A percentile compares a stretch with the other conserved stretches of the same genome.
These are phyloP conservation scores for Noctuana brunneofusca DNA, from an alignment of 2,888 invertebrate genomes.

Conservation along the genomic window DNA sequence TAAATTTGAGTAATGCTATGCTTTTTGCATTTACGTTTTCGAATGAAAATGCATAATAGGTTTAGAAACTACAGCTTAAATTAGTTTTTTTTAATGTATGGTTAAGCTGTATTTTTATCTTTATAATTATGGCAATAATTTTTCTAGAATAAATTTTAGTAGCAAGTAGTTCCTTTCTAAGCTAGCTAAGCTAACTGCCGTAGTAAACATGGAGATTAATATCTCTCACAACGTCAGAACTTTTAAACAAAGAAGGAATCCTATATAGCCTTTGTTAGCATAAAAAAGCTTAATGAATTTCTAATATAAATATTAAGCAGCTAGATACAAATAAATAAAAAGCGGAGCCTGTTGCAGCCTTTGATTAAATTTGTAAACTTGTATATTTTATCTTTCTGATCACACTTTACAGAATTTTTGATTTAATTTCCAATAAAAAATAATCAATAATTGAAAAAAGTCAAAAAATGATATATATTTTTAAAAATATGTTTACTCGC, in stretches of 20 bases:
- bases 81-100: background rate
- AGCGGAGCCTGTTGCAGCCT: background rate
- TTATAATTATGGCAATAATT: background rate
- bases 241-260: slow-evolving; percentile 19
- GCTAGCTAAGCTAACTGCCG: slow-evolving; percentile 14
- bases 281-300: slow-evolving; percentile 27
- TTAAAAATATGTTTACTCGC: too few species aligned
- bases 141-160: slow-evolving; percentile 11
- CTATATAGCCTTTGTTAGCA: slow-evolving; percentile 11
- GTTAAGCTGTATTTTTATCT: background rate
- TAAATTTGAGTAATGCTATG: background rate
- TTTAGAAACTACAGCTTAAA: background rate
- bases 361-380: background rate
- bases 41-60: background rate
- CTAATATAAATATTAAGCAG: slow-evolving; percentile 10
- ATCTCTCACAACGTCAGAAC: slow-evolving; percentile 19
- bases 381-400: background rate
- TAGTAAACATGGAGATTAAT: slow-evolving; percentile 32
- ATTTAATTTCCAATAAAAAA: too few species aligned
- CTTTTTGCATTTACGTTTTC: background rate
- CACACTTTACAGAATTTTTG: background rate
- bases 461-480: too few species aligned
- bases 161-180: too few species aligned
- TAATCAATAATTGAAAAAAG: too few species aligned
- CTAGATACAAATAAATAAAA: background rate